Conservation (phyloP, 2,888 invertebrate species). For the Drosophila formosana region DNA sequence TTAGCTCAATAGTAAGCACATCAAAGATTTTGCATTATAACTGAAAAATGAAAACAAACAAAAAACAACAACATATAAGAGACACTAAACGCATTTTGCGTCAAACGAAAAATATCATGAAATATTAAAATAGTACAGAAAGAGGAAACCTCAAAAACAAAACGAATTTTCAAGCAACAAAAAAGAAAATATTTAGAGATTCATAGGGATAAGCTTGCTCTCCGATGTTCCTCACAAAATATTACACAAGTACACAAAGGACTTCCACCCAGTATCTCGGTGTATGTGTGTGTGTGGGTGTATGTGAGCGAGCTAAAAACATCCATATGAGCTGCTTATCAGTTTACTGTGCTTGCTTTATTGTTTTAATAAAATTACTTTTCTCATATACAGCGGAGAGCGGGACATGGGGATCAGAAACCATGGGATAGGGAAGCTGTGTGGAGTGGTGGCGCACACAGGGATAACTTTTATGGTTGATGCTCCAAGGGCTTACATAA, state of each 20-base stretch:
- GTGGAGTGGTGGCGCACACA: background rate
- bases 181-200: slow-evolving; percentile 30
- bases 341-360: slow-evolving; percentile 45
- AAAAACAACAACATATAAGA: background rate
- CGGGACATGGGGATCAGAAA: background rate
- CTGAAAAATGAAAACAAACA: slow-evolving; percentile 1
- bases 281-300: slow-evolving; percentile 3
- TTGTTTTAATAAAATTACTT: slow-evolving; percentile 62
- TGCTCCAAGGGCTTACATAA: slow-evolving; percentile 38
- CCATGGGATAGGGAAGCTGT: background rate
- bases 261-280: background rate
- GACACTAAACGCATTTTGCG: slow-evolving; percentile 18
- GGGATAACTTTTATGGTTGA: slow-evolving; percentile 32
- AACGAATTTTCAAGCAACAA: slow-evolving; percentile 1
- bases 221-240: slow-evolving; percentile 17
- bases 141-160: slow-evolving; percentile 2
- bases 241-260: slow-evolving; percentile 24
- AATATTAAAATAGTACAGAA: slow-evolving; percentile 20
- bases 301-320: slow-evolving; percentile 12
- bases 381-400: slow-evolving; percentile 19
- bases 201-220: slow-evolving; percentile 31
- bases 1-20: slow-evolving; percentile 3
- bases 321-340: slow-evolving; percentile 59
- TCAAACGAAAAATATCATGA: slow-evolving; percentile 33
- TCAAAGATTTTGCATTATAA: slow-evolving; percentile 9